Base-by-base conservation (phyloP, 2,888 invertebrate species). In the Hemistola chrysoprasaria region DNA sequence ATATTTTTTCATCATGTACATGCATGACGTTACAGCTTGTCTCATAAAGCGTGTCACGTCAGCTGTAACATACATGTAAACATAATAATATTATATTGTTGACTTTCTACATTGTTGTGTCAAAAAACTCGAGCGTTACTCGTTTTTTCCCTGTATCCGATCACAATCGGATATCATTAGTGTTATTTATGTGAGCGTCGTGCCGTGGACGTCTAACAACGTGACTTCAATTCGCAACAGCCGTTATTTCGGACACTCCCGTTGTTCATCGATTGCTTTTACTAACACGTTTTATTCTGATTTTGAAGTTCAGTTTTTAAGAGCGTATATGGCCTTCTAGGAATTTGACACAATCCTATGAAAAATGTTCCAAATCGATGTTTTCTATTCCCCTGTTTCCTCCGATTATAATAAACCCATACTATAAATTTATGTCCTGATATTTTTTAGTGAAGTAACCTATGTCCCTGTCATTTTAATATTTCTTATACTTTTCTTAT, bases 151-250 rank as follows among this genome's bases (percentile, higher is more conserved):
- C 68, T 64, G 70, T 66, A 61, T 56, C 60, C 52, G 72, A 69
- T 71, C 73, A 74, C 77, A 78, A 78, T 77, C 78, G 78, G 78
- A 76, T 77, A 79, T 85, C 85, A 82, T 85, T 84, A 85, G 77
- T 60, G 77, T 78, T 83, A 83, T 85, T 84, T 83, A 85, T 79
- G 80, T 73, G 73, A 62, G 59, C 65, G 60, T 64, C 78, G 79
- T 78, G 80, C 61, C 65, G 68, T 57, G 77, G 76, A 72, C 78
- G 68, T 64, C 47, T 51, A 35, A 46, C 62, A 36, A 75, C 77
- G 77, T 77, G 77, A 77, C 72, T 75, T 61, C 65, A 72, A 75
- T 75, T 56, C 67, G 53, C 62, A 71, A 63, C 58, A 57, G 50
- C 53, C 55, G 62, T 60, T 66, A 70, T 64, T 62, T 64, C 55